phyloP scores from a whole-genome alignment of 2,797 vertebrate genomes.

The Thamnophis elegans region DNA sequence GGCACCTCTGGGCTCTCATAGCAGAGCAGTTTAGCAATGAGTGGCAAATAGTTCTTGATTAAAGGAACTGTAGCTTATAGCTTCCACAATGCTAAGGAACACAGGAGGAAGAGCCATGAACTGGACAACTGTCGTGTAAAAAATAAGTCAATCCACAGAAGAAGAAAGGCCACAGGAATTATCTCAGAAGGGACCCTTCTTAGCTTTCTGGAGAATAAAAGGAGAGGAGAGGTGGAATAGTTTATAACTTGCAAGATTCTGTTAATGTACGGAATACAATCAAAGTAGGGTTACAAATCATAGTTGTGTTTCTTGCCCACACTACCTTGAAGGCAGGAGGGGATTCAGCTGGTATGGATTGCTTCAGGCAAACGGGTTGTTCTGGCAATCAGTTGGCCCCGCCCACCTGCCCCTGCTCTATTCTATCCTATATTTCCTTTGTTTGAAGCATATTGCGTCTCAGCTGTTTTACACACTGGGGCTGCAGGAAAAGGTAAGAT shows the following conservation, averaged over 20 bases:
- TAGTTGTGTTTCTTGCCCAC: background rate
- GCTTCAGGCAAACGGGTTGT: too few relatives aligned
- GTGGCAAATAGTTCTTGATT: background rate
- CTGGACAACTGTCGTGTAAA: background rate
- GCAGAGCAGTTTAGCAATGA: background rate
- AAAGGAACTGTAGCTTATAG: background rate
- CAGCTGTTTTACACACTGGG: too few relatives aligned
- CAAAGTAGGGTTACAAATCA: background rate
- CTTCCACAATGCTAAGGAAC: background rate
- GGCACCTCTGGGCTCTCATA: background rate
- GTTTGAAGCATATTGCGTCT: too few relatives aligned
- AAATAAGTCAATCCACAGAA: background rate
- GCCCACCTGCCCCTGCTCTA: too few relatives aligned
- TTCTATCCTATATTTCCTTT: too few relatives aligned
- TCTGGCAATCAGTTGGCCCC: too few relatives aligned
- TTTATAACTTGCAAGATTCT: background rate
- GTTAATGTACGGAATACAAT: background rate
- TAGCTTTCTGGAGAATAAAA: background rate
- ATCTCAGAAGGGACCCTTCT: background rate
- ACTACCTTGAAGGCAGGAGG: background rate
- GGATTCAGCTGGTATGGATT: too few relatives aligned
- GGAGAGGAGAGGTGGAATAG: background rate
- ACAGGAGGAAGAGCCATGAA: background rate
- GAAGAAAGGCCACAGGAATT: background rate
- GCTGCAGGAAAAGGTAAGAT: too few relatives aligned